Percentiles rank a stretch among this genome's conserved stretches.
Conservation (phyloP, 2,888 invertebrate genomes). For the Epirrhoe tristata region DNA sequence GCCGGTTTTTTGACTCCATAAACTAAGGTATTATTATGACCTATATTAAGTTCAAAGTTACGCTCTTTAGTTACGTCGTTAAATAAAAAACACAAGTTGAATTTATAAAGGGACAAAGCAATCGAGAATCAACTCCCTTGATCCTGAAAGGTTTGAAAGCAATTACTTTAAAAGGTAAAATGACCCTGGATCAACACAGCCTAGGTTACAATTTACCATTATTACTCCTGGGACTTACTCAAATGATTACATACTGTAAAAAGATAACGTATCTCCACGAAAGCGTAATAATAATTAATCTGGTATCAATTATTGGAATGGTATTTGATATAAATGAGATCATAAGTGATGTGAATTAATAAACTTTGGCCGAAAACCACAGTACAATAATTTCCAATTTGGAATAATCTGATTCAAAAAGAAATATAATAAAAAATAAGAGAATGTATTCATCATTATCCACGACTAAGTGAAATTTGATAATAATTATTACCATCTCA, state of each 20-base stretch:
- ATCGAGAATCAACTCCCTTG: neutral
- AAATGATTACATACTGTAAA: neutral
- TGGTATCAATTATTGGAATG: neutral
- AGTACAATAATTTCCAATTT: too few relatives aligned
- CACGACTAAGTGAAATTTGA: too few relatives aligned
- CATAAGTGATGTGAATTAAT: neutral
- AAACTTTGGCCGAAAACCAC: too few relatives aligned
- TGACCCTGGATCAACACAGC: neutral
- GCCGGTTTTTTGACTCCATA: too few relatives aligned
- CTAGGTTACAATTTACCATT: neutral
- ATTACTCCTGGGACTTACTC: neutral
- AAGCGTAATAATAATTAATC: neutral
- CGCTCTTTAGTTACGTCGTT: too few relatives aligned
- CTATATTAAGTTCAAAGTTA: neutral
- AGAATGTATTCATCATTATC: too few relatives aligned
- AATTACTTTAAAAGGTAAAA: neutral
- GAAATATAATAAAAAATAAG: too few relatives aligned
- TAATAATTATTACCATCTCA: too few relatives aligned
- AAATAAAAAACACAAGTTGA: neutral
- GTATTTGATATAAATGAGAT: neutral
- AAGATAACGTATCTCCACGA: neutral
- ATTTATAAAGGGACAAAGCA: neutral
- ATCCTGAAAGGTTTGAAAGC: neutral
- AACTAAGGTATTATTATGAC: too few relatives aligned
- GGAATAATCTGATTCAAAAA: too few relatives aligned